These are phyloP conservation scores for Forbesichthys papilliferus DNA, from an alignment of 2,113 vertebrate species.

Conservation along the genomic window DNA sequence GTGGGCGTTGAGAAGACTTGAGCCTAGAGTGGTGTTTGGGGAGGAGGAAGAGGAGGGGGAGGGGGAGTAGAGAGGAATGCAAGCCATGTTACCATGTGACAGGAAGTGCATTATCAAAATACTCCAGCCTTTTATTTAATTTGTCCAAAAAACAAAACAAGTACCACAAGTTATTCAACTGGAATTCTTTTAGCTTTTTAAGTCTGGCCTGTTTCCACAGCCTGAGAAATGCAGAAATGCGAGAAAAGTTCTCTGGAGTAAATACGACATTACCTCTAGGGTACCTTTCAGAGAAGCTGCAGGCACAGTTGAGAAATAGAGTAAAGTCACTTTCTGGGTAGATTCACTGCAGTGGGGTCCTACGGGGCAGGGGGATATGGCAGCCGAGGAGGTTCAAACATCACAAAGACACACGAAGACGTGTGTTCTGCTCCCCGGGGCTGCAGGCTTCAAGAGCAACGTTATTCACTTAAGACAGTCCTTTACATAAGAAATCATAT, in stretches of 20 bases:
- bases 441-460: conserved; percentile 17
- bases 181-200: not conserved
- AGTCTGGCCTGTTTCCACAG: not conserved
- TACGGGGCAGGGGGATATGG: conserved; percentile 13
- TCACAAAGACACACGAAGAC: not conserved
- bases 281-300: conserved; percentile 4
- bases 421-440: conserved; percentile 28
- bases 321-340: conserved; percentile 21
- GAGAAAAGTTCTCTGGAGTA: conserved; percentile 11
- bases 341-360: conserved; percentile 15
- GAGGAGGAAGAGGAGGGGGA: no score
- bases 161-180: not conserved
- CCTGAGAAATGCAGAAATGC: not conserved
- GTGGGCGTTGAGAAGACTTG: no score
- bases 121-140: not conserved
- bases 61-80: no score
- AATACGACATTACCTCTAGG: conserved; percentile 6
- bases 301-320: conserved; percentile 36
- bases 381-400: conserved; percentile 8
- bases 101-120: no score
- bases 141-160: conserved; percentile 4
- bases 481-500: conserved; percentile 29
- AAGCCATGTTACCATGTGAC: no score
- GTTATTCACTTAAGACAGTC: conserved; percentile 25
- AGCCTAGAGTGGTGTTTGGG: no score